Percentiles rank a stretch among this genome's conserved stretches.
phyloP scores from a whole-genome alignment of 2,113 vertebrate genomes.

The Ailurus styani region DNA sequence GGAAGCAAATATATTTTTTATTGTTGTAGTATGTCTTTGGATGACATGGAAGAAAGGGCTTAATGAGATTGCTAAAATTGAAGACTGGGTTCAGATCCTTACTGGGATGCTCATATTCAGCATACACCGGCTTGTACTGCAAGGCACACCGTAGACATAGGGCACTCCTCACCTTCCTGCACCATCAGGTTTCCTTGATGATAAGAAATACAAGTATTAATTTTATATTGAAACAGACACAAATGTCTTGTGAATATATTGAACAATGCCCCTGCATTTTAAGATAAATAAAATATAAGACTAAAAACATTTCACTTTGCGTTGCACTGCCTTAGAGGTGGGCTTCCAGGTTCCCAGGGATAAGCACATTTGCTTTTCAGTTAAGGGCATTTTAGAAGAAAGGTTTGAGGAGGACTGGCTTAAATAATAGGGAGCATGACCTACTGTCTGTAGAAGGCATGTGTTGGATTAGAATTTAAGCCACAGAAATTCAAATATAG shows the following conservation, averaged over 20 bases:
- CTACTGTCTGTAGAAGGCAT: neutral
- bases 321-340: neutral
- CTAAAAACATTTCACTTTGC: neutral
- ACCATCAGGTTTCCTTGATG: neutral
- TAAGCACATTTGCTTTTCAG: neutral
- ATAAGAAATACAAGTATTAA: neutral
- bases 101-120: neutral
- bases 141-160: accelerated
- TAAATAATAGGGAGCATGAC: neutral
- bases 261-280: neutral
- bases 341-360: neutral
- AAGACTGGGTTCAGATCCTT: neutral
- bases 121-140: neutral
- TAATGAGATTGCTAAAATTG: neutral
- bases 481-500: neutral
- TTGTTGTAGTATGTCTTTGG: slow-evolving; percentile 25
- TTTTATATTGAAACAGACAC: neutral
- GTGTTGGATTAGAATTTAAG: neutral
- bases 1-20: slow-evolving; percentile 14
- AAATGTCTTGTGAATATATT: neutral
- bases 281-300: neutral
- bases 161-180: neutral
- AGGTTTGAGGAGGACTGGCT: neutral
- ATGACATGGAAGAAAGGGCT: slow-evolving; percentile 12
- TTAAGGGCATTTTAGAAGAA: neutral